A percentile compares a stretch with the other conserved stretches of the same genome.
Evolutionary conservation across 2,797 vertebrate genomes (phyloP).

Genomic region (Manis pentadactyla): DNA sequence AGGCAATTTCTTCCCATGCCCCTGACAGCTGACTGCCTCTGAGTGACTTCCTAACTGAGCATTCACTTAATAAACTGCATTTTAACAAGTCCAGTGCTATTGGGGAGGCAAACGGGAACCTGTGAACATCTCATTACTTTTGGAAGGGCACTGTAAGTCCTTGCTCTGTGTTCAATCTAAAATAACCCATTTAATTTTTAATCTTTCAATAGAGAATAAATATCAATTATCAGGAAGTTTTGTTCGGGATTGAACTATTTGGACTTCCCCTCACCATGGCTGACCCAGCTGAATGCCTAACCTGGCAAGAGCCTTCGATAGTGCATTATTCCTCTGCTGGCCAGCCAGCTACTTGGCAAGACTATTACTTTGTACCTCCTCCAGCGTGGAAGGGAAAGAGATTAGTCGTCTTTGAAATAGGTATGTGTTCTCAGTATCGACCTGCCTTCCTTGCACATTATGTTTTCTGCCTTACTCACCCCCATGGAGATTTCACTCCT

Average conservation of each 20-base stretch:
- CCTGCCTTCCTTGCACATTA: not conserved
- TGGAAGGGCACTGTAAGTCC: not conserved
- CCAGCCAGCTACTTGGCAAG: not conserved
- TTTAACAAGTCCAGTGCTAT: not conserved
- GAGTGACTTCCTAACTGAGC: not conserved
- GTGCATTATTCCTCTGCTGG: not conserved
- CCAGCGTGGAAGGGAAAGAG: not conserved
- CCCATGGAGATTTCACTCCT: not conserved
- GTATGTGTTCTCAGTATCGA: not conserved
- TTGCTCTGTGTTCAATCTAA: constrained; percentile 6
- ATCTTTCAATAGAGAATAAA: not conserved
- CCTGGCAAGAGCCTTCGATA: not conserved
- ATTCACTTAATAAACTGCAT: not conserved
- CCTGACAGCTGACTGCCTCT: not conserved
- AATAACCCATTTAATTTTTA: not conserved
- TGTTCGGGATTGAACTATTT: not conserved
- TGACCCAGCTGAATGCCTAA: not conserved
- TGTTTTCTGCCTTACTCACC: not conserved
- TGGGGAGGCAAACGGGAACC: not conserved
- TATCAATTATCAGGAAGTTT: not conserved
- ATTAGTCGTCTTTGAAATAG: not conserved
- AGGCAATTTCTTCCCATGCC: not conserved
- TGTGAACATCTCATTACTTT: not conserved
- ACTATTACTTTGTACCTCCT: not conserved
- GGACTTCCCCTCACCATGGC: not conserved